Evolutionary conservation across 2,113 vertebrate species (phyloP).

Genomic region (Phoxinus phoxinus): DNA sequence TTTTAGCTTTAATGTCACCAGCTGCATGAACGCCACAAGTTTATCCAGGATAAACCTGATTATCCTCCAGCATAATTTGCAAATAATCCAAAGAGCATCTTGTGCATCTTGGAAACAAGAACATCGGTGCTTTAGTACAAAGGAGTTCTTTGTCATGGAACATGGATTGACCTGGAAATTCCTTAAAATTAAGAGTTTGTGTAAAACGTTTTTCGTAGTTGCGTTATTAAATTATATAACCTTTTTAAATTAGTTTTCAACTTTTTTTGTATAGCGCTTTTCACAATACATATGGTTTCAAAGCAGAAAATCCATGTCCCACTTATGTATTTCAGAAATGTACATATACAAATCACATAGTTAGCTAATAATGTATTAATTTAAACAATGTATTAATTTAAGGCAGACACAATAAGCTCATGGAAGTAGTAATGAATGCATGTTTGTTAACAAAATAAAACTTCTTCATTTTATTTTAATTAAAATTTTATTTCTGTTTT

Average conservation of each 20-base stretch:
- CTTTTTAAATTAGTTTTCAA: neutral
- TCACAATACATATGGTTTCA: too few species aligned
- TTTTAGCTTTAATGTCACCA: neutral
- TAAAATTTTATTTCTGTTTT: too few species aligned
- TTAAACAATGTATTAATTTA: too few species aligned
- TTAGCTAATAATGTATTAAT: too few species aligned
- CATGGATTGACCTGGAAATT: neutral
- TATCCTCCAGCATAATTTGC: slow-evolving; percentile 3
- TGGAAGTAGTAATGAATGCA: too few species aligned
- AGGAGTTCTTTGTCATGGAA: neutral
- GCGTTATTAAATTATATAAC: neutral
- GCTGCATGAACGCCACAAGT: neutral
- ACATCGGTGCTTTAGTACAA: neutral
- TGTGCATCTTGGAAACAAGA: neutral
- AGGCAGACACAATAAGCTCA: too few species aligned
- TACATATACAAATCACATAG: too few species aligned
- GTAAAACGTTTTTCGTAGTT: neutral
- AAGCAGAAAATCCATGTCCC: too few species aligned
- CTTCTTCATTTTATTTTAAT: too few species aligned
- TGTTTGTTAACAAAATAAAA: too few species aligned
- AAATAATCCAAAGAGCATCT: neutral
- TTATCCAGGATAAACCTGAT: neutral
- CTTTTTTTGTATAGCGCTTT: neutral
- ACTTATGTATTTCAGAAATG: too few species aligned
- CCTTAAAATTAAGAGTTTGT: neutral